Evolutionary conservation across 53 echinoderm and acorn worm species (phyloP).

Genomic region (Echinometra lucunter): DNA sequence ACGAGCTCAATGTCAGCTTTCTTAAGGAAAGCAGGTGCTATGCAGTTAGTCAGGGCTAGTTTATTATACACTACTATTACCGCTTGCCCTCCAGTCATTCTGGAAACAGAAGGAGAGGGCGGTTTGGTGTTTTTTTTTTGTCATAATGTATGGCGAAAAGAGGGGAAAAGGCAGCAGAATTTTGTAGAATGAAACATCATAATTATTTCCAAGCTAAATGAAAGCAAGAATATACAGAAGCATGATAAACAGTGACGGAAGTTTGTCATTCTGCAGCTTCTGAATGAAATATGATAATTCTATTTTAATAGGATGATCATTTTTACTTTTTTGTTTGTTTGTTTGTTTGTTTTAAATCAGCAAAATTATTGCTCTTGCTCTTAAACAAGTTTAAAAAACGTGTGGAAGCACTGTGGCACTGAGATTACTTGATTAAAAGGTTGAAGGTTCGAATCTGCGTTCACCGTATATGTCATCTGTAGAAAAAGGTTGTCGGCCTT

Average conservation of each 20-base stretch:
- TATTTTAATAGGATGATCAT: not conserved
- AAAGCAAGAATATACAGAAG: not conserved
- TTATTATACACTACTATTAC: constrained; percentile 7
- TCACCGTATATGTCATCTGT: not conserved
- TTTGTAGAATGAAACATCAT: not conserved
- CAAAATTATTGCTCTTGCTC: too few relatives aligned
- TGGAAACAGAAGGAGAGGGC: constrained; percentile 14
- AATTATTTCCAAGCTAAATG: not conserved
- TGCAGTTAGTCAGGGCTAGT: not conserved
- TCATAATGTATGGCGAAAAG: not conserved
- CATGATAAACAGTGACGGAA: not conserved
- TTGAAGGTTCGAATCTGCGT: not conserved
- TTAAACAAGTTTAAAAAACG: not conserved
- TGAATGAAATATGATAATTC: not conserved
- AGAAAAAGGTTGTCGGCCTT: not conserved
- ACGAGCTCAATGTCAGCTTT: constrained; percentile 25
- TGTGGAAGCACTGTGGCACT: too few relatives aligned
- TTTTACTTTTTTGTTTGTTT: not conserved
- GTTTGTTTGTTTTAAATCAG: too few relatives aligned
- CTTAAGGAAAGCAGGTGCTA: constrained; percentile 42
- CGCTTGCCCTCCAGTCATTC: not conserved
- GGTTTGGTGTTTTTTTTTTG: too few relatives aligned
- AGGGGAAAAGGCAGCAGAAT: not conserved
- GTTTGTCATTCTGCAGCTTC: not conserved
- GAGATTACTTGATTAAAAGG: not conserved